Evolutionary conservation across 2,888 invertebrate genomes (phyloP).

Genomic region (Girardia tigrina): DNA sequence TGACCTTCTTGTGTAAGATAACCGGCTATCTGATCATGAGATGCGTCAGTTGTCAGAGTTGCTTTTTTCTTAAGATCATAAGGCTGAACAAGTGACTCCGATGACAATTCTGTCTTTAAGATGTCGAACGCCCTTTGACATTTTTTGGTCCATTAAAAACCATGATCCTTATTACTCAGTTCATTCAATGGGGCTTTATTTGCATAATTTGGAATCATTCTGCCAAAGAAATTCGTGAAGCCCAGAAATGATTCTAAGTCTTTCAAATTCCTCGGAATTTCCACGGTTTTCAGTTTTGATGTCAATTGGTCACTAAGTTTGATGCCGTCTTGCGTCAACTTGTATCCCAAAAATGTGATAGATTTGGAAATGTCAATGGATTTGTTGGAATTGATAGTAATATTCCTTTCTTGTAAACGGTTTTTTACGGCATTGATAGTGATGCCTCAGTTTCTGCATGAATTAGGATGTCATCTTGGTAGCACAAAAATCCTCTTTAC

Average conservation of each 20-base stretch:
- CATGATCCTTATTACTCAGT: conserved; percentile 21
- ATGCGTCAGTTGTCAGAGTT: conserved; percentile 32
- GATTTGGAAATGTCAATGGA: too few species aligned
- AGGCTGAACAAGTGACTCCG: conserved; percentile 29
- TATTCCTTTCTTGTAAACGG: too few species aligned
- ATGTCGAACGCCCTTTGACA: conserved; percentile 33
- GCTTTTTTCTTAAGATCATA: conserved; percentile 30
- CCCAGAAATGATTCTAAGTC: conserved; percentile 31
- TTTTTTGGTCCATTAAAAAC: conserved; percentile 33
- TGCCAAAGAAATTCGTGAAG: conserved; percentile 33
- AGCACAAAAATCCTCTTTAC: too few species aligned
- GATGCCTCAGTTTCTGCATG: too few species aligned
- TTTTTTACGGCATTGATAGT: too few species aligned
- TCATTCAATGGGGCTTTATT: conserved; percentile 35
- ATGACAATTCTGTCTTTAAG: conserved; percentile 31
- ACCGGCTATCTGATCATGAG: conserved; percentile 25
- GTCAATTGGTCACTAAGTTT: conserved; percentile 21
- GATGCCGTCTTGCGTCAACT: too few species aligned
- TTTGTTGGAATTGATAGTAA: too few species aligned
- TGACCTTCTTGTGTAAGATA: conserved; percentile 30
- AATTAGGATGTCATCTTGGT: too few species aligned
- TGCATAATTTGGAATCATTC: conserved; percentile 35
- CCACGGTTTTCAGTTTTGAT: conserved; percentile 27
- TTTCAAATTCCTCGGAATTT: conserved; percentile 30
- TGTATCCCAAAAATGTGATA: too few species aligned